A percentile compares a stretch with the other conserved stretches of the same genome.
These are phyloP conservation scores for Pitta sordida DNA, from an alignment of 2,113 vertebrate genomes.

Conservation along the genomic window DNA sequence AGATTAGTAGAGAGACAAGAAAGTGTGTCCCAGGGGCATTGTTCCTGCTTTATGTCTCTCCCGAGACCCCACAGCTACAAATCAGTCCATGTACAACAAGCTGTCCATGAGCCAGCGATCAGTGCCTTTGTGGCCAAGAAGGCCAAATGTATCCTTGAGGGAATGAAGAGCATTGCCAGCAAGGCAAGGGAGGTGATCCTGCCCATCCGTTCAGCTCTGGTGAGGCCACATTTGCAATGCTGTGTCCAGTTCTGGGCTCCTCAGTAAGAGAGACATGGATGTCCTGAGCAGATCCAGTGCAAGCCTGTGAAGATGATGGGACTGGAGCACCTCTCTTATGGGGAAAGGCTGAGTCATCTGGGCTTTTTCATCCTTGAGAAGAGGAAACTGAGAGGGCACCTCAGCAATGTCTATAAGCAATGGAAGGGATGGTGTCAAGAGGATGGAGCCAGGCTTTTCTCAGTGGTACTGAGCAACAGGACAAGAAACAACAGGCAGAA, in stretches of 20 bases:
- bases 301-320: background rate
- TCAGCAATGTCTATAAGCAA: background rate
- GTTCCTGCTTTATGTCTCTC: background rate
- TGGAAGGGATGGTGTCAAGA: background rate
- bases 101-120: background rate
- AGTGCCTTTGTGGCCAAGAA: background rate
- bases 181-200: background rate
- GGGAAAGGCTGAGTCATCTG: background rate
- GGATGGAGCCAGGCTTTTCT: background rate
- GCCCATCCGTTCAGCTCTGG: background rate
- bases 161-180: background rate
- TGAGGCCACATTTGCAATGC: background rate
- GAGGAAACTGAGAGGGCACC: background rate
- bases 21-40: background rate
- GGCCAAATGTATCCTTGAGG: background rate
- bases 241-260: background rate
- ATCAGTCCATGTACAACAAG: background rate
- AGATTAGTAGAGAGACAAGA: background rate
- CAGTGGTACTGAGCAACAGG: background rate
- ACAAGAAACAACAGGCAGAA: background rate
- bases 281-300: background rate
- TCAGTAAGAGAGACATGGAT: background rate
- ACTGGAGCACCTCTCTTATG: background rate
- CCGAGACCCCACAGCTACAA: background rate
- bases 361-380: background rate